Evolutionary conservation across 2,888 invertebrate species (phyloP).

Genomic region (Geophilus truncorum): DNA sequence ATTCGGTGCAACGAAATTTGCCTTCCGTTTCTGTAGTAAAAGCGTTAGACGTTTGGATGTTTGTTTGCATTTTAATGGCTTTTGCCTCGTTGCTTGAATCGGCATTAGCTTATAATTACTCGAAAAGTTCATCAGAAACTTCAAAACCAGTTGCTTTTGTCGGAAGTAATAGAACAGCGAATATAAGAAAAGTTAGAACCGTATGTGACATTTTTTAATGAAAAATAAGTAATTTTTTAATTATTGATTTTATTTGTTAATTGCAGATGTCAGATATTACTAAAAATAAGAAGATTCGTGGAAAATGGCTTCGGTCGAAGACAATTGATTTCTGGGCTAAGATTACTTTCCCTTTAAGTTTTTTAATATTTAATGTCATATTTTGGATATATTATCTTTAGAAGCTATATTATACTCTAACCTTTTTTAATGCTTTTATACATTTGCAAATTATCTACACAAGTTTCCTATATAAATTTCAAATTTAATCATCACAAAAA

Average conservation of each 20-base stretch:
- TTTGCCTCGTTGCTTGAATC: not conserved
- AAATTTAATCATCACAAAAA: too few relatives aligned
- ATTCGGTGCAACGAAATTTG: not conserved
- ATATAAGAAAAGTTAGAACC: not conserved
- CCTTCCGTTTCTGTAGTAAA: not conserved
- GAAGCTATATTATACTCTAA: too few relatives aligned
- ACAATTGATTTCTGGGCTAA: not conserved
- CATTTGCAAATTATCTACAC: too few relatives aligned
- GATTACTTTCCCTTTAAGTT: not conserved
- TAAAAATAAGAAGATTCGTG: not conserved
- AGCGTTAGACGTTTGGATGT: conserved; percentile 1
- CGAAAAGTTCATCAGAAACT: not conserved
- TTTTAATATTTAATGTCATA: not conserved
- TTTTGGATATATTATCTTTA: not conserved
- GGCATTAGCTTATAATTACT: not conserved
- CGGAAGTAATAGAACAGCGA: too few relatives aligned
- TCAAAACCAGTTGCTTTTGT: too few relatives aligned
- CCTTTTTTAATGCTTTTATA: too few relatives aligned
- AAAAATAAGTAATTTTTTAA: not conserved
- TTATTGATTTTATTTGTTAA: not conserved
- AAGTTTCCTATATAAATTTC: too few relatives aligned
- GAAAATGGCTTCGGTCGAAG: not conserved
- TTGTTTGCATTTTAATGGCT: not conserved
- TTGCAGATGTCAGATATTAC: not conserved
- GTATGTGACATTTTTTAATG: not conserved